Evolutionary conservation across 2,113 vertebrate genomes (phyloP).

Genomic region (Pycnonotus jocosus): DNA sequence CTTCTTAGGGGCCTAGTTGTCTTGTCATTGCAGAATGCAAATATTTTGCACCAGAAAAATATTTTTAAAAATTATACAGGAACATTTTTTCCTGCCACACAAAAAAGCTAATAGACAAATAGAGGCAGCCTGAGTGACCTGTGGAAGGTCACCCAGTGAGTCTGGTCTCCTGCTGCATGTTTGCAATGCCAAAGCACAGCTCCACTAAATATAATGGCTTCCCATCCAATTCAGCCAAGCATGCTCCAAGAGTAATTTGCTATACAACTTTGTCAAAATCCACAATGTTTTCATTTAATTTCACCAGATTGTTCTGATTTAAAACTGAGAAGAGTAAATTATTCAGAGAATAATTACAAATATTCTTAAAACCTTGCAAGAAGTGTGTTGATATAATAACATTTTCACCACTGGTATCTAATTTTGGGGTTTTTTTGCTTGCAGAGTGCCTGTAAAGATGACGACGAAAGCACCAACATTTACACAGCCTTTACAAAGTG

Average conservation of each 20-base stretch:
- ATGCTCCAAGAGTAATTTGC: neutral
- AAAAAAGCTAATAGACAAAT: neutral
- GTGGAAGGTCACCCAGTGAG: constrained; percentile 17
- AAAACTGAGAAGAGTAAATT: neutral
- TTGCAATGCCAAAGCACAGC: neutral
- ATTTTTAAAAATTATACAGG: neutral
- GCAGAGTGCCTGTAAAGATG: constrained; percentile 92
- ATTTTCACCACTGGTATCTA: neutral
- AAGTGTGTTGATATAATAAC: neutral
- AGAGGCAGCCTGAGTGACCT: neutral
- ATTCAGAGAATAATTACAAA: neutral
- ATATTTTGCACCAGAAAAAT: neutral
- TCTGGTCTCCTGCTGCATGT: neutral
- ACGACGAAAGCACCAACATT: constrained; percentile 92
- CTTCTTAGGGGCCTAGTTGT: neutral
- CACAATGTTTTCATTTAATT: neutral
- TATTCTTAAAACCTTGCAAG: neutral
- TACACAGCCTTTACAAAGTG: constrained; percentile 93
- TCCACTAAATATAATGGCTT: neutral
- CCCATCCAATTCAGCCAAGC: neutral
- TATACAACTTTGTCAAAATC: neutral
- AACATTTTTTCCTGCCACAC: neutral
- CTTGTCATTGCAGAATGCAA: neutral
- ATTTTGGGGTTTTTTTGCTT: constrained; percentile 29
- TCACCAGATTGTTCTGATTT: neutral